A percentile compares a stretch with the other conserved stretches of the same genome.
Evolutionary conservation across 2,113 vertebrate genomes (phyloP).

Genomic region (Tachuris rubrigastra): DNA sequence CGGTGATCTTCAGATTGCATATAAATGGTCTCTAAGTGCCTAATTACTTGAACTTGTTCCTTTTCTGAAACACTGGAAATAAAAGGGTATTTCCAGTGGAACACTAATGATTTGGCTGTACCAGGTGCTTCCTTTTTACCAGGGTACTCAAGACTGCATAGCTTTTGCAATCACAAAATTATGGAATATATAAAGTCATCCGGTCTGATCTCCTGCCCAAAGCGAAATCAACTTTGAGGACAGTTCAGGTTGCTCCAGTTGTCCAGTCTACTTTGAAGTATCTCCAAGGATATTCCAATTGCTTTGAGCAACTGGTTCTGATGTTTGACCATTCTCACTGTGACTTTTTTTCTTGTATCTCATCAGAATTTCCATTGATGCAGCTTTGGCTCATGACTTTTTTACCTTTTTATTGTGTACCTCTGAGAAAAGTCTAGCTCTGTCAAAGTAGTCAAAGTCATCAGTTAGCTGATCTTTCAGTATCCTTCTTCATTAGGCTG

Average conservation of each 20-base stretch:
- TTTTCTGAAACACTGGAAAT: neutral
- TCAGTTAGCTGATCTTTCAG: neutral
- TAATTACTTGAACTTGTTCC: neutral
- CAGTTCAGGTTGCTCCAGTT: neutral
- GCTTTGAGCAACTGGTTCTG: neutral
- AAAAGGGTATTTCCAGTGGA: neutral
- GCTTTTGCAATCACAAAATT: neutral
- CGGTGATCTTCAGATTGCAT: neutral
- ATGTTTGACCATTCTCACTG: accelerated
- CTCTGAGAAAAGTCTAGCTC: neutral
- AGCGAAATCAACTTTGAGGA: neutral
- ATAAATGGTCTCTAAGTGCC: neutral
- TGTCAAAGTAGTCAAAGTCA: neutral
- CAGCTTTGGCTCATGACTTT: neutral
- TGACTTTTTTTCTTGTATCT: neutral
- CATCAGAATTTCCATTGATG: neutral
- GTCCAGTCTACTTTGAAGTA: neutral
- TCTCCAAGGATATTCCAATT: neutral
- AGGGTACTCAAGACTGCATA: neutral
- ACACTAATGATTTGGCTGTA: neutral
- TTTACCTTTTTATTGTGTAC: neutral
- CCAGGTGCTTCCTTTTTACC: neutral
- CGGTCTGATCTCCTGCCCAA: neutral
- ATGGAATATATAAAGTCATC: neutral
- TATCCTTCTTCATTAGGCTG: neutral